Percentiles rank a stretch among this genome's conserved stretches.
Evolutionary conservation across 2,888 invertebrate species (phyloP).

Genomic region (Exephanes ischioxanthus): DNA sequence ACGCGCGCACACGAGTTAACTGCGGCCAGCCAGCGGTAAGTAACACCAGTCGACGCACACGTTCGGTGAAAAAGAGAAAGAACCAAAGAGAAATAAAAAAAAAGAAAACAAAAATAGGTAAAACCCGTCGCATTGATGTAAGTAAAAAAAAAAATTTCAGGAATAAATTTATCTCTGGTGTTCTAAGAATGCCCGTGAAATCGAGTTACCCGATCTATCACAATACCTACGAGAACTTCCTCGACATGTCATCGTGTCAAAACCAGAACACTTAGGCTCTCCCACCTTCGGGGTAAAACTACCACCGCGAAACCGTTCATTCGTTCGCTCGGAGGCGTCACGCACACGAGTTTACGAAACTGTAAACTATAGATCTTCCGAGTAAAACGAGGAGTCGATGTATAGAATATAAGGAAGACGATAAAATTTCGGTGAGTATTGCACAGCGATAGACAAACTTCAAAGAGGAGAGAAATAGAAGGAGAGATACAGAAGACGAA

Average conservation of each 20-base stretch:
- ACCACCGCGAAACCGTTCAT: slow-evolving; percentile 44
- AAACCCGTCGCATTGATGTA: too few relatives aligned
- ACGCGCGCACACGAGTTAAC: slow-evolving; percentile 67
- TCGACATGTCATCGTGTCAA: slow-evolving; percentile 74
- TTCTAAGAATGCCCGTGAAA: neutral
- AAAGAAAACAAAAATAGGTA: neutral
- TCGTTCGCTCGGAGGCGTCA: slow-evolving; percentile 57
- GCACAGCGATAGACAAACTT: neutral
- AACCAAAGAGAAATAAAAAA: neutral
- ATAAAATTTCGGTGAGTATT: neutral
- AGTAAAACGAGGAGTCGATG: neutral
- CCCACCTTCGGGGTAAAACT: slow-evolving; percentile 49
- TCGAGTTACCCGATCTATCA: neutral
- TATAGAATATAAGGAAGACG: slow-evolving; percentile 28
- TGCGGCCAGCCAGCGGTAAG: slow-evolving; percentile 4
- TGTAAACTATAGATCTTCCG: neutral
- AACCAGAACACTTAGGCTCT: slow-evolving; percentile 71
- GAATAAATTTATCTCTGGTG: neutral
- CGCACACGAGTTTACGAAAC: slow-evolving; percentile 25
- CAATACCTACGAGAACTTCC: slow-evolving; percentile 37
- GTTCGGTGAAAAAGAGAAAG: slow-evolving; percentile 9
- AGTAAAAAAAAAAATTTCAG: neutral
- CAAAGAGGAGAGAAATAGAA: neutral
- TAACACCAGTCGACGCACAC: neutral
- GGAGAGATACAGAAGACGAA: slow-evolving; percentile 1